Base-by-base conservation (phyloP, 2,797 vertebrate species). In the Gymnocypris eckloni region DNA sequence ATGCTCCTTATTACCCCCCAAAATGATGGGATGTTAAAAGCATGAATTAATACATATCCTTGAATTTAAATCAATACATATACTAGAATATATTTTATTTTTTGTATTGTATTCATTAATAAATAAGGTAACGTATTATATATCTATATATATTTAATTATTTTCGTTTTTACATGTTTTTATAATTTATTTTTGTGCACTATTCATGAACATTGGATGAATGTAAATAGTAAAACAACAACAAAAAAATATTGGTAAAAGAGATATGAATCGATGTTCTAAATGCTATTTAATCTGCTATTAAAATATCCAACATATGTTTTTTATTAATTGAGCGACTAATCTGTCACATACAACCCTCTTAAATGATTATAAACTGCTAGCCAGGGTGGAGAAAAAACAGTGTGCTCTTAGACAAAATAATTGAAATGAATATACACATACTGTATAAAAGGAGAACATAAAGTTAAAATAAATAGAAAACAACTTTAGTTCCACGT, bases 301-400 rank as follows among this genome's bases (percentile, higher is more conserved):
- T 86, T 92, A 90, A 90, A 93, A 91, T 89, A 88, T 43, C 84
- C 93, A 69, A 89, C 92, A 93, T 94, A 91, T 93, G 90, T 90
- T 92, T 92, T 28, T 88, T 88, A 79, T 87, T 90, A 91, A 94
- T 90, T 92, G 88, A 93, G 88, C 91, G 92, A 94, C 93, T 93
- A 92, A 92, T 91, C 89, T 88, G 79, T 91, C 79, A 90, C 66
- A 9, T 82, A 76, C 93, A 94, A 93, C 84, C 91, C 92, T 94
- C 93, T 95, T 94, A 94, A 89, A 88, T 91, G 92, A 93, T 92
- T 89, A 92, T 25, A 43, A 41, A 77, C 5, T 22, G 41, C 25
- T 4, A 64, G 28, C 11, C 7, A 64, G 28, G 41, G 41, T 79
- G 39, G 20, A 71, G 87, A 64, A 37, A 52, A 71, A 61, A 25